Evolutionary conservation across 53 echinoderm and acorn worm genomes (phyloP).

Genomic region (Luidia sarsii): DNA sequence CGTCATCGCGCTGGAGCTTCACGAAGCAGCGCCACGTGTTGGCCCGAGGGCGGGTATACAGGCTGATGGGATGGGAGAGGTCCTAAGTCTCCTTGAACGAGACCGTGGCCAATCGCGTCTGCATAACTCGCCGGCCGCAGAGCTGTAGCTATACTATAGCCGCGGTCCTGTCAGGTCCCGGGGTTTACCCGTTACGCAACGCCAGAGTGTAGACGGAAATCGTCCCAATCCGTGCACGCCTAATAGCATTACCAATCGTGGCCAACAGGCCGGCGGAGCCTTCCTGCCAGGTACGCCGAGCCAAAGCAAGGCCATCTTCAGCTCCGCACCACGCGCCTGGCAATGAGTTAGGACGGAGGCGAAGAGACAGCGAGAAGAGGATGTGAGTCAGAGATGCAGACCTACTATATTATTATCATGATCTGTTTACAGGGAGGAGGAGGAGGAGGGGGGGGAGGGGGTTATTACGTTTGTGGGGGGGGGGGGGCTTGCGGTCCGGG

Average conservation of each 20-base stretch:
- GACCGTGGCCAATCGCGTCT: too few relatives aligned
- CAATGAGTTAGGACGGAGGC: conserved; percentile 52
- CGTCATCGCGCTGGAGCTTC: too few relatives aligned
- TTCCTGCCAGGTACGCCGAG: conserved; percentile 40
- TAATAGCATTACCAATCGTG: conserved; percentile 61
- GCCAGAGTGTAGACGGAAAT: conserved; percentile 56
- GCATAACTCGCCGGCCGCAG: too few relatives aligned
- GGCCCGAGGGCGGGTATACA: too few relatives aligned
- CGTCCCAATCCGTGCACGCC: conserved; percentile 59
- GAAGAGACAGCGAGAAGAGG: conserved; percentile 45
- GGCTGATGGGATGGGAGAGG: too few relatives aligned
- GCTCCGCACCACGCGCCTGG: conserved; percentile 46
- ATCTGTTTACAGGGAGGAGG: conserved; percentile 16
- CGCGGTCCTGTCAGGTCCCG: conserved; percentile 47
- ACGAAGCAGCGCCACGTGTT: too few relatives aligned
- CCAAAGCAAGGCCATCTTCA: conserved; percentile 47
- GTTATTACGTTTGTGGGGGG: too few relatives aligned
- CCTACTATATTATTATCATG: conserved; percentile 48
- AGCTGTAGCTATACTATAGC: too few relatives aligned
- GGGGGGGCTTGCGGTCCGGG: too few relatives aligned
- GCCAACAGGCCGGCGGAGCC: conserved; percentile 46
- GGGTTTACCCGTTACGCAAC: conserved; percentile 60
- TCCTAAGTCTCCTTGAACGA: too few relatives aligned
- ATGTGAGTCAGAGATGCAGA: conserved; percentile 53
- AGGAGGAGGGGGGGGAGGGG: too few relatives aligned